Base-by-base conservation (phyloP, 2,113 vertebrate species). In the Silurus asotus region DNA sequence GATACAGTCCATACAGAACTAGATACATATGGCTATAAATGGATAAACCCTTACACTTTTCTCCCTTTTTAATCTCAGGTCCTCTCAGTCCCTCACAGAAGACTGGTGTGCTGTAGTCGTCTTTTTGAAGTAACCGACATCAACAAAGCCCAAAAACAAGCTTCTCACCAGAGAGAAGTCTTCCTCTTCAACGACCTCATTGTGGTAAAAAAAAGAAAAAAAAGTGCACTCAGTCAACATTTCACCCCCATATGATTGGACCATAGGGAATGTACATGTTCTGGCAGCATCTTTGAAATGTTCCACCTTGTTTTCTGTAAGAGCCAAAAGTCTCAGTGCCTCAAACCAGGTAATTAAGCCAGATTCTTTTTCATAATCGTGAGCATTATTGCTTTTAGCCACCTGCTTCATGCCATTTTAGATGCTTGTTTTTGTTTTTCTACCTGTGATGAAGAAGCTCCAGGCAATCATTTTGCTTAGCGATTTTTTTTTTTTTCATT, bases 151-250 rank as follows among this genome's bases (percentile, higher is more conserved):
- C 98, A 99, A 91, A 99, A 99, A 88, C 98, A 99, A 91, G 98
- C 97, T 0, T 96, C 98, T 3, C 98, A 99, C 90, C 98, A 99
- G 94, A 95, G 98, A 90, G 98, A 99, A 92, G 97, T 99, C 89
- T 99, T 99, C 92, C 97, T 99, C 88, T 99, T 99, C 95, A 99
- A 99, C 4, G 98, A 99, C 94, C 94, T 99, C 83, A 95, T 99
- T 72, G 97, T 99, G 96, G 98, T 99, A 92, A 95, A 94, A 88
- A 13, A 1, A 25, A 10, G 2, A 92, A 95, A 94, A 88, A 13
- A 1, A 25, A 6, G 17, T 25, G 45, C 81, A 67, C 65, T 70
- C 51, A 72, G 13, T 84, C 8, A 64, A 76, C 17, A 25, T 11
- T 62, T 48, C 14, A n/a, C 14, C 45, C 3, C 20, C 15, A 13